phyloP scores from a whole-genome alignment of 2,797 vertebrate genomes.

The Xenops minutus region DNA sequence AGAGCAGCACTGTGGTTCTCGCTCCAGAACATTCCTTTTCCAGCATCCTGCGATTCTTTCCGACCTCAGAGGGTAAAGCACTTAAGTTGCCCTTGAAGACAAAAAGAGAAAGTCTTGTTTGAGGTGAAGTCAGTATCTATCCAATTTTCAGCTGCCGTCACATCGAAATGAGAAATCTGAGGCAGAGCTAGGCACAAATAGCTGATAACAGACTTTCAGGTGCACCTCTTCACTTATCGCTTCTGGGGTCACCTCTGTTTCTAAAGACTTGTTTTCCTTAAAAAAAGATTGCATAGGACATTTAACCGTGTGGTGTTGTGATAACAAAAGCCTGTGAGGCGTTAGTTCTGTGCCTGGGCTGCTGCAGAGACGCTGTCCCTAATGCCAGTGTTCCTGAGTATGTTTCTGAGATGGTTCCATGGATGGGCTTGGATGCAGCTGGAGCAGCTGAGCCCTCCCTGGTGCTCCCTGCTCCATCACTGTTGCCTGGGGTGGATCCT shows the following conservation, averaged over 20 bases:
- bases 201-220: conserved; percentile 79
- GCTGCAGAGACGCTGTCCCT: not conserved
- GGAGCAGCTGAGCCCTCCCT: not conserved
- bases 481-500: not conserved
- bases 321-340: conserved; percentile 36
- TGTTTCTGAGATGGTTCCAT: not conserved
- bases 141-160: conserved; percentile 76
- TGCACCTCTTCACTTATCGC: conserved; percentile 77
- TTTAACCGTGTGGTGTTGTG: conserved; percentile 56
- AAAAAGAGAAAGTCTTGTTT: conserved; percentile 71
- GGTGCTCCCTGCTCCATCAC: not conserved
- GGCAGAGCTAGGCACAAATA: conserved; percentile 69
- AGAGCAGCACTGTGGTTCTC: not conserved
- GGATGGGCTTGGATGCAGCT: not conserved
- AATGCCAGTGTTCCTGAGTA: not conserved
- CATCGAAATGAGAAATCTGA: conserved; percentile 82
- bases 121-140: conserved; percentile 72
- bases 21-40: not conserved
- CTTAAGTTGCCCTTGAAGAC: conserved; percentile 66
- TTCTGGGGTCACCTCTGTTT: conserved; percentile 77
- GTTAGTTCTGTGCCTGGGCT: not conserved
- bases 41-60: not conserved
- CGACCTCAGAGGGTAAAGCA: conserved; percentile 57
- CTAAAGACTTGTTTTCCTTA: conserved; percentile 76
- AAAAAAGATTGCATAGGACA: conserved; percentile 72